Percentiles rank a stretch among this genome's conserved stretches.
phyloP scores from a whole-genome alignment of 2,888 invertebrate genomes.

The Melanostoma scalare region DNA sequence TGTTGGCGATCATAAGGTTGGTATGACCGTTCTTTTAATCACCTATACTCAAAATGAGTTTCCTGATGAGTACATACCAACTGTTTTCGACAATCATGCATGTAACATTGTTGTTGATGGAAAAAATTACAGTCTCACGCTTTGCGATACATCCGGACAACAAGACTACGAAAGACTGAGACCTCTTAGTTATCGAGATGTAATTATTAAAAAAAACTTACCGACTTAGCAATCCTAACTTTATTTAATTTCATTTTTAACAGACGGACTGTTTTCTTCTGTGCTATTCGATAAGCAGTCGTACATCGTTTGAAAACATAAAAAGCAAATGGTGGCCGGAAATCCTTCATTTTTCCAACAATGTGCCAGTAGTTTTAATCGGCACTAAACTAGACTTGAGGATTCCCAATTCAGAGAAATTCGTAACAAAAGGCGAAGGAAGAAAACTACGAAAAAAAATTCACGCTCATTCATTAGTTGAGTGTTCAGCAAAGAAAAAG shows the following conservation, averaged over 20 bases:
- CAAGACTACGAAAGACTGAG: conserved; percentile 95
- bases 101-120: conserved; percentile 91
- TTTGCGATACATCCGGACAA: conserved; percentile 95
- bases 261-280: conserved; percentile 94
- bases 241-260: not conserved
- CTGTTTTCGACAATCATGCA: conserved; percentile 95
- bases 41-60: conserved; percentile 92
- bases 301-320: conserved; percentile 91
- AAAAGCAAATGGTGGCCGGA: conserved; percentile 94
- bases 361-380: conserved; percentile 91
- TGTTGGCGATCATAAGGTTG: conserved; percentile 95
- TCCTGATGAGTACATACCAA: conserved; percentile 95
- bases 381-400: conserved; percentile 93
- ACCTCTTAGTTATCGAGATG: conserved; percentile 93
- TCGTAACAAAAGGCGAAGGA: conserved; percentile 88
- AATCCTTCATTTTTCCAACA: conserved; percentile 90
- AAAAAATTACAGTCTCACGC: conserved; percentile 89
- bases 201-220: conserved; percentile 81
- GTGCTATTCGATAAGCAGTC: conserved; percentile 91
- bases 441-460: conserved; percentile 90
- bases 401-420: conserved; percentile 83
- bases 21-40: conserved; percentile 94
- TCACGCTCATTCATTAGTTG: conserved; percentile 89
- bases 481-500: conserved; percentile 91
- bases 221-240: not conserved